A percentile compares a stretch with the other conserved stretches of the same genome.
These are phyloP conservation scores for Tillus elongatus DNA, from an alignment of 2,888 invertebrate genomes.

Conservation along the genomic window DNA sequence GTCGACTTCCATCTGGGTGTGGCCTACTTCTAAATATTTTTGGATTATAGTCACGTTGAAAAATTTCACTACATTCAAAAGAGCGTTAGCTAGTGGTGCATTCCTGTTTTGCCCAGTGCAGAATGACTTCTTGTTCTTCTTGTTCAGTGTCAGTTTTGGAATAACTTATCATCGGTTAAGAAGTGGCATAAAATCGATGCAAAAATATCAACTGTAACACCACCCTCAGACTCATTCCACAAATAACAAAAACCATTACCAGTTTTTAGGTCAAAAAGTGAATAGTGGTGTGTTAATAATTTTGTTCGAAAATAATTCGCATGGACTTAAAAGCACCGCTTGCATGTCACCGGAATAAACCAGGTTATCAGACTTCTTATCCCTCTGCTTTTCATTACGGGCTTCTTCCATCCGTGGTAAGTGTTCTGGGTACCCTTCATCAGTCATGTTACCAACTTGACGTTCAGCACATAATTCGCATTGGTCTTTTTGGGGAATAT, in stretches of 20 bases:
- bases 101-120: conserved; percentile 4
- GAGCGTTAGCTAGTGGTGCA: background rate
- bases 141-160: conserved; percentile 3
- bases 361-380: background rate
- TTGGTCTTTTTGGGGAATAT: too few species aligned
- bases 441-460: too few species aligned
- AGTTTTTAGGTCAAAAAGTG: background rate
- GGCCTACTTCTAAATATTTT: conserved; percentile 3
- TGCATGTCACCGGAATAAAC: conserved; percentile 1
- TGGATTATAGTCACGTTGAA: conserved; percentile 3
- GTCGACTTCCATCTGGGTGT: too few species aligned
- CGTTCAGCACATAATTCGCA: too few species aligned
- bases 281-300: conserved; percentile 1
- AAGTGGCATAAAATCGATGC: background rate
- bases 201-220: conserved; percentile 3
- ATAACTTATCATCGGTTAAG: conserved; percentile 2
- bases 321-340: conserved; percentile 1
- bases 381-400: conserved; percentile 2
- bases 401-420: conserved; percentile 1
- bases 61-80: background rate
- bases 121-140: background rate
- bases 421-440: conserved; percentile 1
- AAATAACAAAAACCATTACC: conserved; percentile 3
- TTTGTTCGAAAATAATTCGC: conserved; percentile 3
- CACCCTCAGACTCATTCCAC: conserved; percentile 4